phyloP scores from a whole-genome alignment of 1,140 invertebrate species.

The Harpegnathos saltator region DNA sequence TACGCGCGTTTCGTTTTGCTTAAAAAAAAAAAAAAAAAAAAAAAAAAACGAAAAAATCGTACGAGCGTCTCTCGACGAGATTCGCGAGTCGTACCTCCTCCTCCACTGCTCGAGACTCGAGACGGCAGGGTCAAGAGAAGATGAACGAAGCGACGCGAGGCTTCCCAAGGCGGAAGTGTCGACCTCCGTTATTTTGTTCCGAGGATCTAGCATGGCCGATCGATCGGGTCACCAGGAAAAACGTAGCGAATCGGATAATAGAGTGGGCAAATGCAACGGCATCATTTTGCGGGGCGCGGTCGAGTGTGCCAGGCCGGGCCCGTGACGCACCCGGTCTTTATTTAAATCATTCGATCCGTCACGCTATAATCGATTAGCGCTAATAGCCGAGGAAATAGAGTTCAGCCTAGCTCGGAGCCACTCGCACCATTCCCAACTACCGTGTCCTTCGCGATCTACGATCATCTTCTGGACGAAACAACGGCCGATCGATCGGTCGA shows the following conservation, averaged over 20 bases:
- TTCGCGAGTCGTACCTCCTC: neutral
- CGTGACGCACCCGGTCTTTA: conserved; percentile 76
- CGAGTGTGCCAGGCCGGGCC: conserved; percentile 58
- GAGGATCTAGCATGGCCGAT: conserved; percentile 38
- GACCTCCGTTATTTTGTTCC: conserved; percentile 30
- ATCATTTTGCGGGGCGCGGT: conserved; percentile 67
- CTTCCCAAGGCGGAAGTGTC: conserved; percentile 3
- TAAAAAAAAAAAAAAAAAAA: too few relatives aligned
- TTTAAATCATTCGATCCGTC: conserved; percentile 80
- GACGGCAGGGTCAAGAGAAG: neutral
- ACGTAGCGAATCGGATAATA: conserved; percentile 49
- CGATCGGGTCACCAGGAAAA: conserved; percentile 44
- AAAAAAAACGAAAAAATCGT: too few relatives aligned
- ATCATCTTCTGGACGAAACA: neutral
- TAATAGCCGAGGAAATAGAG: conserved; percentile 73
- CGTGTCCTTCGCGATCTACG: conserved; percentile 3
- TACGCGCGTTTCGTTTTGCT: too few relatives aligned
- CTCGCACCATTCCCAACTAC: conserved; percentile 44
- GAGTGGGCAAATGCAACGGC: conserved; percentile 56
- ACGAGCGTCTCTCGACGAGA: neutral
- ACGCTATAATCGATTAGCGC: conserved; percentile 78
- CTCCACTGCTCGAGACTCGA: neutral
- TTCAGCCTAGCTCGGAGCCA: conserved; percentile 42
- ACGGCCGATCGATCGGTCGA: neutral
- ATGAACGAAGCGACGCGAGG: neutral